Percentiles rank a stretch among this genome's conserved stretches.
phyloP scores from a whole-genome alignment of 2,888 invertebrate genomes.

The Tipula unca region DNA sequence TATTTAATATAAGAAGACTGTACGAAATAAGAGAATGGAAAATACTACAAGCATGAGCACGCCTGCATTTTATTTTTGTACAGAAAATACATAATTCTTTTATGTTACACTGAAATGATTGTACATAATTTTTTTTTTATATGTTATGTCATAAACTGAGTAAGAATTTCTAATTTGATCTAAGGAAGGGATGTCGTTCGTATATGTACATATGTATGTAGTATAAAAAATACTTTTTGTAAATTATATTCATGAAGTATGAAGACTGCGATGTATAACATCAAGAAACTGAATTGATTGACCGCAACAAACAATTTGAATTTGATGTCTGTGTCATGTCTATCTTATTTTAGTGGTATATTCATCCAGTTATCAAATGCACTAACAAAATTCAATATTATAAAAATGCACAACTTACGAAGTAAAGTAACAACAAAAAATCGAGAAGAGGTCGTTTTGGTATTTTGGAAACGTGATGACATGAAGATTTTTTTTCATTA shows the following conservation, averaged over 20 bases:
- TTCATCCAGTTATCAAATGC: neutral
- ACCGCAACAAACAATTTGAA: neutral
- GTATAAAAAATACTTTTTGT: neutral
- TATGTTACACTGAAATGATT: neutral
- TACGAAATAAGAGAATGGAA: neutral
- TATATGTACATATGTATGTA: too few relatives aligned
- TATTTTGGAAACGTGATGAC: conserved; percentile 16
- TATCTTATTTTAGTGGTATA: neutral
- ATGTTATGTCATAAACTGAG: neutral
- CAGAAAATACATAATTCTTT: neutral
- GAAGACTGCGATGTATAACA: neutral
- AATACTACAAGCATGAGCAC: neutral
- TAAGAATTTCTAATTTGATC: neutral
- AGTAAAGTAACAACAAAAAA: neutral
- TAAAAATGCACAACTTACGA: neutral
- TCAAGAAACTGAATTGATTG: neutral
- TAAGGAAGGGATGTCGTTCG: neutral
- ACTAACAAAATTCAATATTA: neutral
- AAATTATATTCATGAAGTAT: neutral
- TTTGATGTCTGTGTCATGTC: neutral
- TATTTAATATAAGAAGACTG: neutral
- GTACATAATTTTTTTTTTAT: neutral
- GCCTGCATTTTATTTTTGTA: neutral
- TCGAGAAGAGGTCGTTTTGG: neutral
- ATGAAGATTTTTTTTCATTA: neutral